Evolutionary conservation across 2,888 invertebrate species (phyloP).

Genomic region (Empis livida): DNA sequence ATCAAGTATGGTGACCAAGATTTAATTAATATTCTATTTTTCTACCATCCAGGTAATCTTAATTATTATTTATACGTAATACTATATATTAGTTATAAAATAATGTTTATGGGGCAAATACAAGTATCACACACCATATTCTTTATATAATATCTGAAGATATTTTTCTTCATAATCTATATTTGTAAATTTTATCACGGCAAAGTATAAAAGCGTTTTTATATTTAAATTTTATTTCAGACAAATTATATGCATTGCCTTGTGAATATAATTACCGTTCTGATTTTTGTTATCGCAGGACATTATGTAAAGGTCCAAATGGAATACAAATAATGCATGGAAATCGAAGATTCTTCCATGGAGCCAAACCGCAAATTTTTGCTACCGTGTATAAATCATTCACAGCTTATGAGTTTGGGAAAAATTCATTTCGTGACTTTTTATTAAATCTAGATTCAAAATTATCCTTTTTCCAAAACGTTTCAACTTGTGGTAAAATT

Average conservation of each 20-base stretch:
- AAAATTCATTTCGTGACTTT: constrained; percentile 48
- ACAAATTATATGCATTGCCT: constrained; percentile 62
- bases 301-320: constrained; percentile 52
- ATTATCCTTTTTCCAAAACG: constrained; percentile 40
- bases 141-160: too few species aligned
- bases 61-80: too few species aligned
- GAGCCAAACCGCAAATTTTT: constrained; percentile 75
- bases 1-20: constrained; percentile 98
- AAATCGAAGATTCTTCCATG: constrained; percentile 75
- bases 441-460: constrained; percentile 36
- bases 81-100: too few species aligned
- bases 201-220: neutral
- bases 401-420: constrained; percentile 47
- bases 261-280: constrained; percentile 88
- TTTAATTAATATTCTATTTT: constrained; percentile 75
- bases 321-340: constrained; percentile 84
- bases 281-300: constrained; percentile 93
- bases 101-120: too few species aligned
- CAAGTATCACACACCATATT: too few species aligned
- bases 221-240: constrained; percentile 41
- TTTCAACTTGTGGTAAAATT: constrained; percentile 52
- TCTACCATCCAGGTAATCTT: constrained; percentile 54
- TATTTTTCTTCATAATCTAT: too few species aligned
- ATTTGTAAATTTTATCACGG: too few species aligned
- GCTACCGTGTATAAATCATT: constrained; percentile 50